Percentiles rank a stretch among this genome's conserved stretches.
These are phyloP conservation scores for Bombus turneri DNA, from an alignment of 1,140 invertebrate genomes.

Conservation along the genomic window DNA sequence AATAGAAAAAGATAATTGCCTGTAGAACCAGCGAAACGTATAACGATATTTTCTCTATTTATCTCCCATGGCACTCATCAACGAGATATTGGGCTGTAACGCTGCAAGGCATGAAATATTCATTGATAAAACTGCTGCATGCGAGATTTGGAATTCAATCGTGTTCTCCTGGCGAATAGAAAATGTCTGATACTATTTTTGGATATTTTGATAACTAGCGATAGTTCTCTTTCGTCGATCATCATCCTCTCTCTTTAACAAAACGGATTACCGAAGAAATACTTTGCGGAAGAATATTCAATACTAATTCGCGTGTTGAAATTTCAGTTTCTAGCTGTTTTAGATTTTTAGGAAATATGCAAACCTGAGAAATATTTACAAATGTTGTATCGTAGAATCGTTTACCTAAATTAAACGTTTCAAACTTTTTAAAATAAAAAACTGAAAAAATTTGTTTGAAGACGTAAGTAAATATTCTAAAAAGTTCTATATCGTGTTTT, in stretches of 20 bases:
- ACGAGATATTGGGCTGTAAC: no score
- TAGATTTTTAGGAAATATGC: accelerated
- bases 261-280: background rate
- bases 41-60: background rate
- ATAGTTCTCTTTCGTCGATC: no score
- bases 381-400: no score
- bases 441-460: no score
- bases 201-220: background rate
- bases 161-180: background rate
- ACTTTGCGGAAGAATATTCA: background rate
- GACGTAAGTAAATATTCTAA: no score
- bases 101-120: background rate
- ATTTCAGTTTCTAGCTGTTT: no score
- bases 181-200: background rate
- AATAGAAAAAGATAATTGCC: background rate
- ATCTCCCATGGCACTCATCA: background rate
- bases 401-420: no score
- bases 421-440: no score
- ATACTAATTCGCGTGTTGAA: no score
- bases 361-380: no score
- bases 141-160: slow-evolving; percentile 8
- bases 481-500: no score
- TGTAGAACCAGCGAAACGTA: background rate
- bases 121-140: background rate
- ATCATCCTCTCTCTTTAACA: background rate